Percentiles rank a stretch among this genome's conserved stretches.
These are phyloP conservation scores for Pemphigus obesinymphae DNA, from an alignment of 1,140 invertebrate genomes.

Conservation along the genomic window DNA sequence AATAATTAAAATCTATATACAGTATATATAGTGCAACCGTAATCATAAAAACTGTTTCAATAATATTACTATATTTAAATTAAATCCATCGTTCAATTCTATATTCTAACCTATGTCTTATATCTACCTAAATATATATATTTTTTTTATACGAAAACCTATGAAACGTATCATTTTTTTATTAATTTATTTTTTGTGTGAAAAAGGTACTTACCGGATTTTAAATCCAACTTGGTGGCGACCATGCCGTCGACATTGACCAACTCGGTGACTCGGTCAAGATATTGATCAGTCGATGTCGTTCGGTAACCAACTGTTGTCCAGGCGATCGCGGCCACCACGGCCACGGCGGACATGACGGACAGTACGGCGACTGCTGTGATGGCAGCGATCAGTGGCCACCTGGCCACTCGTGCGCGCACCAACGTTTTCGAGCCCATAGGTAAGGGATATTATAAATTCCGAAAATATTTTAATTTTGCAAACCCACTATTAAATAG, in stretches of 20 bases:
- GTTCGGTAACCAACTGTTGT: not conserved
- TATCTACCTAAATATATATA: too few species aligned
- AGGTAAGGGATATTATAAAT: not conserved
- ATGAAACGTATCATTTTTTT: too few species aligned
- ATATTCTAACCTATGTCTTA: too few species aligned
- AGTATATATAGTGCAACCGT: not conserved
- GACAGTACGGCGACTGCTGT: not conserved
- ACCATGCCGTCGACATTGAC: not conserved
- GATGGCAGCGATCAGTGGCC: not conserved
- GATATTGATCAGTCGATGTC: not conserved
- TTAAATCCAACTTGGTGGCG: not conserved
- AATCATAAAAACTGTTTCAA: not conserved
- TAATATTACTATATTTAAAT: too few species aligned
- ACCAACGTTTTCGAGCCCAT: conserved; percentile 1
- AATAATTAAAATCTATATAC: not conserved
- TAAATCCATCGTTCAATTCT: too few species aligned
- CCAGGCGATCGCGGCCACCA: conserved; percentile 14
- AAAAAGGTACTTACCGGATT: not conserved
- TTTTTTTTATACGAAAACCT: too few species aligned
- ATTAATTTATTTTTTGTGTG: too few species aligned
- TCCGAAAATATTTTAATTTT: not conserved
- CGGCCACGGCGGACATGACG: not conserved
- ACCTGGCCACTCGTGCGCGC: not conserved
- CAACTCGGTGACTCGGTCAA: not conserved
- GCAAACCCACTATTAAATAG: not conserved